Conservation (phyloP, 35 echinoderm and acorn worm species). For the Ophiothrix spiculata region DNA sequence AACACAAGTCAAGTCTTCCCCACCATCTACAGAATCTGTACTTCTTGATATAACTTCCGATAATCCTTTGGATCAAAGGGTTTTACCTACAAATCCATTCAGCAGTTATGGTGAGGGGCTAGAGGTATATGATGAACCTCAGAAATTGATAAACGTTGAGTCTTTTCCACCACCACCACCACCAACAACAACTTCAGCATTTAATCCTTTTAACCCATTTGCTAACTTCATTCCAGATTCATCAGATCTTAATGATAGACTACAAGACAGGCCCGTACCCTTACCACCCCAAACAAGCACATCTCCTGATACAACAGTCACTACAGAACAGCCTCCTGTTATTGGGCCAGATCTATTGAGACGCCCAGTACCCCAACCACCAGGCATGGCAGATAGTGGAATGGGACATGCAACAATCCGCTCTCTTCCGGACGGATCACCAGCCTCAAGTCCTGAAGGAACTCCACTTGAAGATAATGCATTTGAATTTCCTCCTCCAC, state of each 20-base stretch:
- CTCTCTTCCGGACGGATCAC: not conserved
- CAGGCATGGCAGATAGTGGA: not conserved
- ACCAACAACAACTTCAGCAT: not conserved
- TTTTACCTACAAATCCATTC: not conserved
- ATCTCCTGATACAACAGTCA: not conserved
- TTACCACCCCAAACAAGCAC: not conserved
- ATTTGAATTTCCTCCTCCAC: slow-evolving; percentile 25
- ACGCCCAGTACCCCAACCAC: not conserved
- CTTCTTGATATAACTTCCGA: not conserved
- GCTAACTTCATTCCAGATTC: not conserved
- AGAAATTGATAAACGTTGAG: not conserved
- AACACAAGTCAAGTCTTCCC: not conserved
- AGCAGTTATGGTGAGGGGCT: not conserved
- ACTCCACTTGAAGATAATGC: not conserved
- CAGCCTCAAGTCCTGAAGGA: not conserved
- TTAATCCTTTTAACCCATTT: not conserved
- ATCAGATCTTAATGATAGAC: not conserved
- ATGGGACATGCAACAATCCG: not conserved
- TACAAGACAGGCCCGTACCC: not conserved
- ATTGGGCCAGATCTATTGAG: not conserved
- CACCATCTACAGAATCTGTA: not conserved
- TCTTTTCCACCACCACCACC: no score
- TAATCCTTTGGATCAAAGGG: not conserved
- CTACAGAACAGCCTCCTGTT: not conserved
- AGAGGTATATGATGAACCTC: not conserved